Conservation (phyloP, 2,797 vertebrate genomes). For the Acomys russatus region DNA sequence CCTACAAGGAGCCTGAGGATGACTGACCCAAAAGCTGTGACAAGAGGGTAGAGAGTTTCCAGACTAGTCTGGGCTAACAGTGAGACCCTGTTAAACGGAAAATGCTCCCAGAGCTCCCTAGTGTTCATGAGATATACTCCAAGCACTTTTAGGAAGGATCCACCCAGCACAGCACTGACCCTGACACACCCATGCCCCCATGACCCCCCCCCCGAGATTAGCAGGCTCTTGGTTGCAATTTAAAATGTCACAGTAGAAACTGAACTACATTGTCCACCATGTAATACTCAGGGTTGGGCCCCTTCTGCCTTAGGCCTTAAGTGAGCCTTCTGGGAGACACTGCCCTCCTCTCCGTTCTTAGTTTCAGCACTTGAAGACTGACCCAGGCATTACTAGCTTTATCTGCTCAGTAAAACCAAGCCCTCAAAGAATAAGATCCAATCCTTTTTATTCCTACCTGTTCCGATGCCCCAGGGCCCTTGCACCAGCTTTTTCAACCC, state of each 20-base stretch:
- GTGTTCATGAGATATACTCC: neutral
- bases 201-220: neutral
- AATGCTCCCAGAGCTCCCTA: neutral
- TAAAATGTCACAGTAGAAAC: neutral
- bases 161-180: neutral
- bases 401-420: conserved; percentile 26
- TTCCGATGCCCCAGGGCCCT: neutral
- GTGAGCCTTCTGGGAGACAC: neutral
- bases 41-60: neutral
- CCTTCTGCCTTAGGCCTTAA: neutral
- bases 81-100: neutral
- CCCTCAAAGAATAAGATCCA: conserved; percentile 2
- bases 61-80: neutral
- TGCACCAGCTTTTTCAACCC: neutral
- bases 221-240: neutral
- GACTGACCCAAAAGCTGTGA: neutral
- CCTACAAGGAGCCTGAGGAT: neutral
- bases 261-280: neutral
- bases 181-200: neutral
- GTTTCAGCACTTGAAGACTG: neutral
- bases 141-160: neutral
- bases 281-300: neutral
- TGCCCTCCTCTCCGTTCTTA: neutral
- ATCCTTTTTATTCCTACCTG: neutral
- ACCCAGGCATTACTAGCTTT: conserved; percentile 46